Base-by-base conservation (phyloP, 2,797 vertebrate genomes). In the Xiphophorus birchmanni region DNA sequence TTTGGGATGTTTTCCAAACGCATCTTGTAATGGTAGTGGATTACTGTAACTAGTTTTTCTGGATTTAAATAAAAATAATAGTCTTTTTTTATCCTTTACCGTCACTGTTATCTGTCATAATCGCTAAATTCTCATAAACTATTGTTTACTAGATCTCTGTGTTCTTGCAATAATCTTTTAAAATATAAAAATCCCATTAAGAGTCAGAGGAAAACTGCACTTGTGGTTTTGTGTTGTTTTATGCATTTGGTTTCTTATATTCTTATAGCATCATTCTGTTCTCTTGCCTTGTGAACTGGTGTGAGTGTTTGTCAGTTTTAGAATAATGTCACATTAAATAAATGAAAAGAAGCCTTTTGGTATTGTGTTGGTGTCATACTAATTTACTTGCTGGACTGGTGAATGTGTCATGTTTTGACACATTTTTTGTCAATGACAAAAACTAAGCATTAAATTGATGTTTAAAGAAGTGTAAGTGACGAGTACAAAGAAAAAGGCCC, bases 101-200 rank as follows among this genome's bases (percentile, higher is more conserved):
- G 40, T 37, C 63, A 42, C 12, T 79, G 77, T 65, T 81, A 72
- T 54, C 54, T 76, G 37, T 74, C 32, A 6, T 47, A 26, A 52
- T 75, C 65, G 84, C 78, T 86, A 80, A 83, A 50, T 86, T 75
- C 71, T 77, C 76, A 83, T 91, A 85, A 91, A 88, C 42, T 60
- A 37, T n/a, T 32, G 29, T 79, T 65, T 76, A 42, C 18, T 26
- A 79, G 77, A 84, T 65, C 44, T 45, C 80, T 78, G 73, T 44
- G 74, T 80, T 82, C 67, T 74, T 85, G 73, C 32, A 42, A n/a
- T 0, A 79, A 78, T 54, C 80, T 77, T 73, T 80, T 76, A 2
- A 56, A 83, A 83, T 56, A 76, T 85, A 81, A 82, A 72, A n/a
- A 37, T 75, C 84, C 87, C 80, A 80, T 90, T 82, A 56, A 76